Conservation (phyloP, 2,113 vertebrate species). For the Shinisaurus crocodilurus region DNA sequence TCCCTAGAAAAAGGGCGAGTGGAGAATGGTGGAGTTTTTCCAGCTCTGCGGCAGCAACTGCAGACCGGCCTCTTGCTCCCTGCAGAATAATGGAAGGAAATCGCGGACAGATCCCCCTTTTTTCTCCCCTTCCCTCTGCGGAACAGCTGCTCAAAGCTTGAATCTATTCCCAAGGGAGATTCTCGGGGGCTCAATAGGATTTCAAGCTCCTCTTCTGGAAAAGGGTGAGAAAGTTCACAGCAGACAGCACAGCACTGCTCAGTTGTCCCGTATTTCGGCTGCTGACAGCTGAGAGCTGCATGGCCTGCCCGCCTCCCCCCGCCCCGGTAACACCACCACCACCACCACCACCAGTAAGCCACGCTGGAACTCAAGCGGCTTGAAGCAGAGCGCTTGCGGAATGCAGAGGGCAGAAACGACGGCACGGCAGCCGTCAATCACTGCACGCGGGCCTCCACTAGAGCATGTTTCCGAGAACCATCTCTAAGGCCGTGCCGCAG, state of each 20-base stretch:
- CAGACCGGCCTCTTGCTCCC: neutral
- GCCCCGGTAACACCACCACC: too few relatives aligned
- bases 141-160: constrained; percentile 28
- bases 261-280: neutral
- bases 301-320: neutral
- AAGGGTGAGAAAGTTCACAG: constrained; percentile 47
- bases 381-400: neutral
- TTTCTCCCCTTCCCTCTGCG: neutral
- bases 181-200: neutral
- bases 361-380: neutral
- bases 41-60: neutral
- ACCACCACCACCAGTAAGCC: neutral
- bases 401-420: neutral
- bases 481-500: neutral
- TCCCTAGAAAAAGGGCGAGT: neutral
- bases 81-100: neutral
- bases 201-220: constrained; percentile 14
- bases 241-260: neutral
- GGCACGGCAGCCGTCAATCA: neutral
- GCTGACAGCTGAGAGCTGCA: neutral
- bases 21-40: neutral
- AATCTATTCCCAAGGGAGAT: constrained; percentile 1
- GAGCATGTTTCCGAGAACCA: neutral
- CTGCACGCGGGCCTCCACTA: neutral
- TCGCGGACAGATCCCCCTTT: neutral